Evolutionary conservation across 2,888 invertebrate genomes (phyloP).

Genomic region (Eulithis prunata): DNA sequence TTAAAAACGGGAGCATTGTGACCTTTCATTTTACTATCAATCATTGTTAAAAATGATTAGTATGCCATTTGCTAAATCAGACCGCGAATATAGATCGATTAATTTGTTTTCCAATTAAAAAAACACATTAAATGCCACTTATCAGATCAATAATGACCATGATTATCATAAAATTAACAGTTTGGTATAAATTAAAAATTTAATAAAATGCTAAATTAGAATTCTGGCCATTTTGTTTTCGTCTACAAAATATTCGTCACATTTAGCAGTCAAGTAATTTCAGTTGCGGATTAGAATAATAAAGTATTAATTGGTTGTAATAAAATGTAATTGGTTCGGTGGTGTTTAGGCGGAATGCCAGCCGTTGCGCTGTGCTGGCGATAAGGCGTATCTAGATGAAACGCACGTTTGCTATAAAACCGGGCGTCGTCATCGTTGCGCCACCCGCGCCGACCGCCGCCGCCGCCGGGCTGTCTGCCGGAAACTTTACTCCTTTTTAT

Average conservation of each 20-base stretch:
- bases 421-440: conserved; percentile 39
- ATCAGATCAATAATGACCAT: conserved; percentile 20
- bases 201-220: conserved; percentile 15
- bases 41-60: conserved; percentile 15
- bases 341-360: conserved; percentile 59
- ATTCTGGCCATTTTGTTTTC: conserved; percentile 9
- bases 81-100: conserved; percentile 17
- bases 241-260: conserved; percentile 32
- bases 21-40: conserved; percentile 4
- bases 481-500: conserved; percentile 58
- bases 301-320: conserved; percentile 55
- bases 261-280: conserved; percentile 34
- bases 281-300: conserved; percentile 54
- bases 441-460: conserved; percentile 34
- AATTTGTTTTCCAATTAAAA: conserved; percentile 25
- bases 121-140: conserved; percentile 13
- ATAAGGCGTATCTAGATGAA: conserved; percentile 54
- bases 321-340: conserved; percentile 54
- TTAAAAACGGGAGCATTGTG: conserved; percentile 3
- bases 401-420: conserved; percentile 53
- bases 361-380: conserved; percentile 45
- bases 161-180: conserved; percentile 32
- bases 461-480: conserved; percentile 73
- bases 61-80: conserved; percentile 16
- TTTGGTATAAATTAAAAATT: conserved; percentile 19